phyloP scores from a whole-genome alignment of 2,797 vertebrate species.

The Myotis planiceps region DNA sequence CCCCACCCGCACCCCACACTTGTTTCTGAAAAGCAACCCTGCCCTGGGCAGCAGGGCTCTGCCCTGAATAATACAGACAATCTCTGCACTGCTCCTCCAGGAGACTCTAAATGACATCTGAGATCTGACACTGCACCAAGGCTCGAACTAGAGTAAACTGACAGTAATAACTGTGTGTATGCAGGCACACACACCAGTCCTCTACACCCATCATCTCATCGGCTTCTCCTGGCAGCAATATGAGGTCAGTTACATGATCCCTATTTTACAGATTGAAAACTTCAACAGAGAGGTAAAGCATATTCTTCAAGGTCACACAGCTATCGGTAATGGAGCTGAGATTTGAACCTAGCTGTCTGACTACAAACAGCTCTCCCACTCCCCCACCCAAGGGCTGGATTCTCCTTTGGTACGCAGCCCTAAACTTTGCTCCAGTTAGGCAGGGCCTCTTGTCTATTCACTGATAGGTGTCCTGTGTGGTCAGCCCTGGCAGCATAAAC shows the following conservation, averaged over 20 bases:
- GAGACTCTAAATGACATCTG: neutral
- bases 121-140: neutral
- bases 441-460: neutral
- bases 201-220: neutral
- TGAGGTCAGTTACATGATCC: neutral
- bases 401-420: neutral
- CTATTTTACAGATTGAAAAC: neutral
- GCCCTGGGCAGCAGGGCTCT: neutral
- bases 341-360: neutral
- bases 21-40: neutral
- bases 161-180: too few relatives aligned
- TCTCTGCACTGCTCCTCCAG: neutral
- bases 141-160: neutral
- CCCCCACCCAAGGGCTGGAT: neutral
- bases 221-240: neutral
- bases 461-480: neutral
- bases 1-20: neutral
- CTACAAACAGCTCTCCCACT: neutral
- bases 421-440: neutral
- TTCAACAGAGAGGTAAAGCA: neutral
- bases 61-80: neutral
- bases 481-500: neutral
- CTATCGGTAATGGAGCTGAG: neutral
- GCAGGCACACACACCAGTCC: rapidly evolving
- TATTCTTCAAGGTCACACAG: neutral